Conservation (phyloP, 2,797 vertebrate species). For the Pelobates cultripes region DNA sequence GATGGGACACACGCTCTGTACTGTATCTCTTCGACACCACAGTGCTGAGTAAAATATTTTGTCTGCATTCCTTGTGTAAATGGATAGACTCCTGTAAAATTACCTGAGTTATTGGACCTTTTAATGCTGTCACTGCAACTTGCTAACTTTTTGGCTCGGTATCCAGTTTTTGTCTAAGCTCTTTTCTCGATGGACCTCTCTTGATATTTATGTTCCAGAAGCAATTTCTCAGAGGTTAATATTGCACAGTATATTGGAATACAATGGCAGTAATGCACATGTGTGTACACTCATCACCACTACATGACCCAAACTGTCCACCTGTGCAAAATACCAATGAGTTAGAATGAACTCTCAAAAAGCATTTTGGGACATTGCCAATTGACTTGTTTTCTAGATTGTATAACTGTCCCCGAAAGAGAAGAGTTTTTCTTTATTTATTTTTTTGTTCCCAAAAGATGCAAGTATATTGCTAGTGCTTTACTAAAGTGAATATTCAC, state of each 20-base stretch:
- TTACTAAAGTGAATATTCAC: constrained; percentile 13
- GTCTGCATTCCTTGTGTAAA: constrained; percentile 51
- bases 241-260: constrained; percentile 12
- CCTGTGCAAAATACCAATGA: neutral
- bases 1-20: constrained; percentile 46
- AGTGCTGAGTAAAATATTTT: constrained; percentile 53
- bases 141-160: constrained; percentile 27
- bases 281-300: neutral
- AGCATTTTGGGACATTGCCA: neutral
- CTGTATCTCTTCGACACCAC: constrained; percentile 51
- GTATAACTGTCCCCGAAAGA: neutral
- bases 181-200: constrained; percentile 20
- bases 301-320: neutral
- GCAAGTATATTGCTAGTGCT: neutral
- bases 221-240: constrained; percentile 19
- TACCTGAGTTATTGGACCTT: constrained; percentile 55
- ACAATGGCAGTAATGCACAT: neutral
- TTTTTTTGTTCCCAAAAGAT: neutral
- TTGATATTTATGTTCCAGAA: neutral
- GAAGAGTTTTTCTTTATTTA: neutral
- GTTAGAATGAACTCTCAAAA: neutral
- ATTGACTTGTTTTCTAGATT: neutral
- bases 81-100: constrained; percentile 54
- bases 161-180: constrained; percentile 43
- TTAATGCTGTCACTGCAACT: constrained; percentile 46